These are phyloP conservation scores for Campylorhamphus procurvoides DNA, from an alignment of 2,113 vertebrate species.

Conservation along the genomic window DNA sequence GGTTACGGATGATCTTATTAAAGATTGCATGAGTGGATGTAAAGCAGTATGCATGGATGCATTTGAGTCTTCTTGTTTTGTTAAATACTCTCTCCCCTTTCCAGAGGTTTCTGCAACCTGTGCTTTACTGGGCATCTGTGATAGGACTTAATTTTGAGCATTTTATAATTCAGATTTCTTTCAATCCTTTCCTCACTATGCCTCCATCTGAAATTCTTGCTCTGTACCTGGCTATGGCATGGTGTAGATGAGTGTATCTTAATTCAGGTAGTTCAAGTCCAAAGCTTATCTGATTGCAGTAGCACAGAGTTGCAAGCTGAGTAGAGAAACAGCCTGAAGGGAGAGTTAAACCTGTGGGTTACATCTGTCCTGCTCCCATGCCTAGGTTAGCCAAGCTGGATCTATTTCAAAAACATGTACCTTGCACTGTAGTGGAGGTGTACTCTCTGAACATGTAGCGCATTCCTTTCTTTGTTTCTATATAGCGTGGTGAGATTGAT, in stretches of 20 bases:
- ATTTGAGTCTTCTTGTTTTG: background rate
- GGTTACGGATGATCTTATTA: slow-evolving; percentile 7
- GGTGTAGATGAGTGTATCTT: background rate
- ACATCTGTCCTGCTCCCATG: background rate
- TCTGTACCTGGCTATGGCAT: background rate
- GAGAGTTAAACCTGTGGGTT: background rate
- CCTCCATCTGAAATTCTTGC: background rate
- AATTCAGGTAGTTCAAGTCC: background rate
- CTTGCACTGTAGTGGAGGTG: background rate
- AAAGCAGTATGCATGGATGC: background rate
- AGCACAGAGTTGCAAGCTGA: background rate
- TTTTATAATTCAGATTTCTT: background rate
- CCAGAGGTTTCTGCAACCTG: background rate
- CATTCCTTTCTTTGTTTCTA: background rate
- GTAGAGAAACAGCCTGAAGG: background rate
- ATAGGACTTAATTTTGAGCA: background rate
- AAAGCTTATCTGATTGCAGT: background rate
- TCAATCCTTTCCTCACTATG: background rate
- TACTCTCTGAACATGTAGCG: background rate
- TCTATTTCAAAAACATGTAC: background rate
- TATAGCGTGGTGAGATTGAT: background rate
- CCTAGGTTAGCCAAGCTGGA: background rate
- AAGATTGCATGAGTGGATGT: background rate
- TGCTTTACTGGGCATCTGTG: background rate
- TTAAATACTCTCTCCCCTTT: background rate